Evolutionary conservation across 1,140 invertebrate genomes (phyloP).

Genomic region (Bombus ignitus): DNA sequence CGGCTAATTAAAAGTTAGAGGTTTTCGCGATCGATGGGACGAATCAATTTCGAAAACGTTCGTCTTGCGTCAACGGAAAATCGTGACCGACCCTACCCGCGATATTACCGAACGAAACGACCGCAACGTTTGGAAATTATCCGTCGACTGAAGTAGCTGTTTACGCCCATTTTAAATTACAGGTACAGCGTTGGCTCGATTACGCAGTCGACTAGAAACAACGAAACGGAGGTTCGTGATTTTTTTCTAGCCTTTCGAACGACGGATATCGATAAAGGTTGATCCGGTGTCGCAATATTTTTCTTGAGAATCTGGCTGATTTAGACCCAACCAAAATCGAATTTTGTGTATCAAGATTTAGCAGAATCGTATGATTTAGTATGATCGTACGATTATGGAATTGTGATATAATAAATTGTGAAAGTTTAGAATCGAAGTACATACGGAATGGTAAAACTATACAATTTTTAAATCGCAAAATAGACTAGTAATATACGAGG

Average conservation of each 20-base stretch:
- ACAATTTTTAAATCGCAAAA: too few species aligned
- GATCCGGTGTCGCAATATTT: too few species aligned
- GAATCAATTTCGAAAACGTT: constrained; percentile 62
- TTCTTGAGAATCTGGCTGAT: too few species aligned
- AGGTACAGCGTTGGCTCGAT: constrained; percentile 63
- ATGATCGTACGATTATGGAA: too few species aligned
- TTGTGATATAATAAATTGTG: too few species aligned
- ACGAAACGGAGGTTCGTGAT: constrained; percentile 66
- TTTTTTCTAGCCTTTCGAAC: constrained; percentile 31
- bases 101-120: constrained; percentile 73
- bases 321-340: not conserved
- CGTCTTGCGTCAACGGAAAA: constrained; percentile 63
- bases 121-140: constrained; percentile 73
- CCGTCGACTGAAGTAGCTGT: constrained; percentile 64
- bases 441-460: too few species aligned
- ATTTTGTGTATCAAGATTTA: not conserved
- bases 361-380: too few species aligned
- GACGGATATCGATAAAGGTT: constrained; percentile 18
- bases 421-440: too few species aligned
- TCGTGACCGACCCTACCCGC: constrained; percentile 74
- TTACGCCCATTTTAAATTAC: constrained; percentile 74
- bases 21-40: constrained; percentile 56
- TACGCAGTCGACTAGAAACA: constrained; percentile 65
- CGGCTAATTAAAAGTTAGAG: constrained; percentile 19
- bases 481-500: too few species aligned